Evolutionary conservation across 2,888 invertebrate genomes (phyloP), one percentile per base, ranked within the genome.

Genomic region (Plagodis pulveraria): DNA sequence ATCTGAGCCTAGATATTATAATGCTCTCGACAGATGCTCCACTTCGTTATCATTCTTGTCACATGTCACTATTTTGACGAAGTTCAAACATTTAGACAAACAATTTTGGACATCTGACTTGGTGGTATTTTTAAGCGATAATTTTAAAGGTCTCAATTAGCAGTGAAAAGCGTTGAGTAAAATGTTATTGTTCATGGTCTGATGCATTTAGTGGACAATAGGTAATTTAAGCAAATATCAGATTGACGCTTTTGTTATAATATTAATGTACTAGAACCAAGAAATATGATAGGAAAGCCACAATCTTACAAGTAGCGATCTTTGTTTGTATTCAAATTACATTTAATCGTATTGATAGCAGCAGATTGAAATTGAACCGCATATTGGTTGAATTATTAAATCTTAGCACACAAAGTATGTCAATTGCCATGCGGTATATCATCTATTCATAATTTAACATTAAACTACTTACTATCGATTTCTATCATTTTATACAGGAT

Each of bases 271-370:
- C n/a, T 33, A 34, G 6, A 5, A 46, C 36, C 11, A 48, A 4
- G 32, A 49, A 40, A 40, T 40, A 12, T 34, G 34, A 33, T 46
- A 22, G 34, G 12, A 22, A 45, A 47, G 35, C 48, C 54, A 43
- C 44, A 54, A 52, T 48, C 45, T 35, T 56, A 62, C 54, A 69
- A 68, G 22, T 22, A 73, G 76, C 66, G 73, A 69, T 76, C 74
- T 77, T 77, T 80, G 78, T 77, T 77, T 80, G 78, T 81, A 78
- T 81, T 79, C 75, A 78, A 81, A 81, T 80, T 75, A 78, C 75
- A 70, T 69, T 65, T 70, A 73, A 65, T 69, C 70, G 69, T 72
- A 71, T 70, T 70, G 69, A 67, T 48, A 56, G 66, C 34, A 65
- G 69, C 56, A 60, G 57, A 69, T 68, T 72, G 58, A 22, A 22